Percentiles rank a stretch among this genome's conserved stretches.
Conservation (phyloP, 2,113 vertebrate species). For the Megaptera novaeangliae region DNA sequence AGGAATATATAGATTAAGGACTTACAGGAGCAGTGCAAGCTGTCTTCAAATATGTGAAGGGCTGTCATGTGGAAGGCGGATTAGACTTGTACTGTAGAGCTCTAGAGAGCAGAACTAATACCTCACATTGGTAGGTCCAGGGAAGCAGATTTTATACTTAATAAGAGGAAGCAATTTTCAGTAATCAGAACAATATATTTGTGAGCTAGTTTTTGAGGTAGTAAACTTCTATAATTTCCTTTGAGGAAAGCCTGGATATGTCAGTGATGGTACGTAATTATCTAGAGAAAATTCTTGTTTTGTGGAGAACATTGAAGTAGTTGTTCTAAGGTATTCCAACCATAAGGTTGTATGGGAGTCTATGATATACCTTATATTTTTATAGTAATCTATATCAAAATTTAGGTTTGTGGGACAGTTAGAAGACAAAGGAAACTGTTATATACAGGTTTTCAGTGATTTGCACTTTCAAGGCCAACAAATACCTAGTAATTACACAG, state of each 20-base stretch:
- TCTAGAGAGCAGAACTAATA: conserved; percentile 58
- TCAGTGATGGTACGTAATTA: not conserved
- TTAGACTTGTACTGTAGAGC: conserved; percentile 17
- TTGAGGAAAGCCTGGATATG: not conserved
- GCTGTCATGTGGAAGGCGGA: conserved; percentile 60
- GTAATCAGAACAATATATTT: not conserved
- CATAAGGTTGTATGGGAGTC: not conserved
- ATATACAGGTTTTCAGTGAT: not conserved
- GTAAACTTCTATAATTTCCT: not conserved
- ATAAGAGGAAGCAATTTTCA: conserved; percentile 1
- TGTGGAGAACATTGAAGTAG: not conserved
- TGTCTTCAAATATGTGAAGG: conserved; percentile 47
- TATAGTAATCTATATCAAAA: not conserved
- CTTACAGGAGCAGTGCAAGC: not conserved
- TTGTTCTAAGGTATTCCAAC: not conserved
- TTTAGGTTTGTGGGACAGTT: not conserved
- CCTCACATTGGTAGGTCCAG: not conserved
- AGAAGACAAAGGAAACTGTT: not conserved
- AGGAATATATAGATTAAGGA: conserved; percentile 58
- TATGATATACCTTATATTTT: not conserved
- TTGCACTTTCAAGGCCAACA: not conserved
- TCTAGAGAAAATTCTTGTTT: not conserved
- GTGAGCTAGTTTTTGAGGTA: not conserved
- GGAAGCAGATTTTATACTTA: conserved; percentile 19
- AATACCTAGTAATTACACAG: not conserved